Evolutionary conservation across 2,888 invertebrate genomes (phyloP).

Genomic region (Sussaba pulchella): DNA sequence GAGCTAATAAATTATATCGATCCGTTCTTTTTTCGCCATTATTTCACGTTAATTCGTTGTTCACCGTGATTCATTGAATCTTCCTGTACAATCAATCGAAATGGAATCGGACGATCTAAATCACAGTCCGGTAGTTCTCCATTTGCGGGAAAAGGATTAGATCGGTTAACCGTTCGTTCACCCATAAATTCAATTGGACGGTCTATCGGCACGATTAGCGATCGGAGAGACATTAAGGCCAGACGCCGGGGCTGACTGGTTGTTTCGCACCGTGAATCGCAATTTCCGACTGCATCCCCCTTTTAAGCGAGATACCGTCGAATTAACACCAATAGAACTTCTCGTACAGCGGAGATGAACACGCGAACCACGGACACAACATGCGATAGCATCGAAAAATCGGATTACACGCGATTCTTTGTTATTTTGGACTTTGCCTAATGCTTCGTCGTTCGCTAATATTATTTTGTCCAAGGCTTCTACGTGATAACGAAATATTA

Average conservation of each 20-base stretch:
- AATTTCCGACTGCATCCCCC: slow-evolving; percentile 72
- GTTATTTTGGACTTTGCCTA: slow-evolving; percentile 5
- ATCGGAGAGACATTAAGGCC: slow-evolving; percentile 70
- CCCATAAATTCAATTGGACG: slow-evolving; percentile 73
- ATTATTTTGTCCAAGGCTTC: slow-evolving; percentile 18
- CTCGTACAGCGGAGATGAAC: slow-evolving; percentile 13
- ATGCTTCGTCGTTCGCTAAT: background rate
- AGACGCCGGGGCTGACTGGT: slow-evolving; percentile 68
- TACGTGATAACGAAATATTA: slow-evolving; percentile 50
- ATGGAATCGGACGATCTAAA: background rate
- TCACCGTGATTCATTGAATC: background rate
- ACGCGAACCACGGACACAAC: slow-evolving; percentile 12
- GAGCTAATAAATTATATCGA: too few species aligned
- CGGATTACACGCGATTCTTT: slow-evolving; percentile 27
- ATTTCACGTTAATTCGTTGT: too few species aligned
- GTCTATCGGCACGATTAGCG: slow-evolving; percentile 72
- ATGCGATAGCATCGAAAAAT: slow-evolving; percentile 56
- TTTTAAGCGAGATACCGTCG: slow-evolving; percentile 37
- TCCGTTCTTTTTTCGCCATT: too few species aligned
- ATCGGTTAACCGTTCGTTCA: slow-evolving; percentile 30
- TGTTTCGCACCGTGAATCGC: slow-evolving; percentile 72
- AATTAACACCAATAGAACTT: slow-evolving; percentile 64
- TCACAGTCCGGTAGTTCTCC: background rate
- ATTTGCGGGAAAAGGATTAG: background rate
- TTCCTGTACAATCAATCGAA: background rate